phyloP scores from a whole-genome alignment of 2,888 invertebrate species.

The Schizaphis graminum region DNA sequence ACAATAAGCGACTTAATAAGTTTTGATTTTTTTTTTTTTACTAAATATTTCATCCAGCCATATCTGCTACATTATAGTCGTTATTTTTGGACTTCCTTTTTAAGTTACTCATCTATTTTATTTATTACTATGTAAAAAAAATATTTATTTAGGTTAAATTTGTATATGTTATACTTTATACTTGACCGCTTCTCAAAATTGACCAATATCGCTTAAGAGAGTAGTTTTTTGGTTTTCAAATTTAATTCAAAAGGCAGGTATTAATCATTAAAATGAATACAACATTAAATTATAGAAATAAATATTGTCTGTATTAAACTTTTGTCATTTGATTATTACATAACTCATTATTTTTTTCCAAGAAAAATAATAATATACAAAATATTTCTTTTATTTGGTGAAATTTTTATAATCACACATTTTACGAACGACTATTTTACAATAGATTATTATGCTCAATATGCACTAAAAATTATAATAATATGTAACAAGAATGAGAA shows the following conservation, averaged over 20 bases:
- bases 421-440: neutral
- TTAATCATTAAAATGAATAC: neutral
- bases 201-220: neutral
- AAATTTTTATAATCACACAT: neutral
- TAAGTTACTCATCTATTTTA: neutral
- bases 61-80: neutral
- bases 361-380: neutral
- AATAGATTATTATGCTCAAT: neutral
- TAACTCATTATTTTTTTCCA: neutral
- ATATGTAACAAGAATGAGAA: neutral
- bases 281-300: neutral
- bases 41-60: neutral
- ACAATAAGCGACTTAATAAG: neutral
- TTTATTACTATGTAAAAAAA: neutral
- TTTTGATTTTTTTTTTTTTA: neutral
- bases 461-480: neutral
- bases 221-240: neutral
- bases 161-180: neutral
- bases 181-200: neutral
- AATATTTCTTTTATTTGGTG: neutral
- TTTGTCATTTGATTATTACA: neutral
- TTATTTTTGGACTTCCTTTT: neutral
- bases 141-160: neutral
- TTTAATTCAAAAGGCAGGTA: neutral
- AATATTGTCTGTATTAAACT: neutral